A percentile compares a stretch with the other conserved stretches of the same genome.
phyloP scores from a whole-genome alignment of 2,888 invertebrate genomes.

The Oscheius sp. region DNA sequence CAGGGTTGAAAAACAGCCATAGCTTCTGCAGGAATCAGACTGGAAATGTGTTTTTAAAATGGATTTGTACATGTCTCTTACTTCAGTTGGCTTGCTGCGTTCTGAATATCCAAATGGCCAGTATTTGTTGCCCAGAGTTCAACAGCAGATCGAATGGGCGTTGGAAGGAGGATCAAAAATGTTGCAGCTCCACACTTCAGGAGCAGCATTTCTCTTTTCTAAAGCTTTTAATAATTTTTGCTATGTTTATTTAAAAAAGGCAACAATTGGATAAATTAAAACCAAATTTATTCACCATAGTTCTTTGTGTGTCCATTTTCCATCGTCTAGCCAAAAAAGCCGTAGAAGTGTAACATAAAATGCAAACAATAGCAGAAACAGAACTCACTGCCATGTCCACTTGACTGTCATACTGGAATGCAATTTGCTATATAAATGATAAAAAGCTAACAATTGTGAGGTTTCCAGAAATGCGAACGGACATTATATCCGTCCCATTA shows the following conservation, averaged over 20 bases:
- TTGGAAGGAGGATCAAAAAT: background rate
- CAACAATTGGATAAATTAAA: background rate
- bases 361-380: background rate
- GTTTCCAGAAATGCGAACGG: background rate
- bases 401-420: background rate
- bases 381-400: background rate
- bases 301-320: background rate
- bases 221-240: background rate
- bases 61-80: too few relatives aligned
- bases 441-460: background rate
- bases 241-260: background rate
- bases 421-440: background rate
- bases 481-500: background rate
- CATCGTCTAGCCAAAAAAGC: background rate
- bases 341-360: background rate
- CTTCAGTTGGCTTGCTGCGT: too few relatives aligned
- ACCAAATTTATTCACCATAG: background rate
- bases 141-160: background rate
- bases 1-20: too few relatives aligned
- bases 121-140: background rate
- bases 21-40: too few relatives aligned
- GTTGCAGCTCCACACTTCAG: background rate
- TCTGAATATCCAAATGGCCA: too few relatives aligned
- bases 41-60: too few relatives aligned
- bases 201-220: background rate